Evolutionary conservation across 2,113 vertebrate genomes (phyloP).

Genomic region (human): DNA sequence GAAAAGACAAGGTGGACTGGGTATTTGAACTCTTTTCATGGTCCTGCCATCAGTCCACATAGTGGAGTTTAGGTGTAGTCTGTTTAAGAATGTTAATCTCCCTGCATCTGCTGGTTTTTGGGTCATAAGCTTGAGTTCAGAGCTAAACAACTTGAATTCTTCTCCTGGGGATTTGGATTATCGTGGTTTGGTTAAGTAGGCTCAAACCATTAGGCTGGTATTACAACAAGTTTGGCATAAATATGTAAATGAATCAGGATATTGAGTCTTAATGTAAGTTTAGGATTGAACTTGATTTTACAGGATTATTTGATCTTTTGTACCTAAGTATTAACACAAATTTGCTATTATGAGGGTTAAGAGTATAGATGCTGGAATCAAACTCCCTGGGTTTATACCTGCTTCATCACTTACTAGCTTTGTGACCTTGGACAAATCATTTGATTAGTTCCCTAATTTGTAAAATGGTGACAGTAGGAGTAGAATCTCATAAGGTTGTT

Average conservation of each 20-base stretch:
- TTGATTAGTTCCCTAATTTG: conserved; percentile 42
- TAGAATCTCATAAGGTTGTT: background rate
- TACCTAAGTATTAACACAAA: background rate
- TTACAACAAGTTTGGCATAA: conserved; percentile 17
- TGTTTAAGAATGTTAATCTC: conserved; percentile 26
- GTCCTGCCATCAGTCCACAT: background rate
- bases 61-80: background rate
- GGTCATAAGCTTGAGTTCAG: conserved; percentile 22
- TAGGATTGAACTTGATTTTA: conserved; percentile 41
- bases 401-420: conserved; percentile 43
- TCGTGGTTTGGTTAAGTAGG: conserved; percentile 44
- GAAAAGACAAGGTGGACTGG: background rate
- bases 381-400: background rate
- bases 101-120: background rate
- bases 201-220: conserved; percentile 20
- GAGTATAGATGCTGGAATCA: conserved; percentile 8
- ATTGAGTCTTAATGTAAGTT: conserved; percentile 32
- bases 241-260: conserved; percentile 19
- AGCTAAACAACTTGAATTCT: conserved; percentile 42
- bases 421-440: conserved; percentile 17
- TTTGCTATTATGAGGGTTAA: conserved; percentile 16
- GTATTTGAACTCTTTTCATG: background rate
- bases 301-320: background rate
- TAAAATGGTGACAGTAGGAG: conserved; percentile 23
- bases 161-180: conserved; percentile 27